Base-by-base conservation (phyloP, 2,888 invertebrate species). In the Uloborus plumipes region DNA sequence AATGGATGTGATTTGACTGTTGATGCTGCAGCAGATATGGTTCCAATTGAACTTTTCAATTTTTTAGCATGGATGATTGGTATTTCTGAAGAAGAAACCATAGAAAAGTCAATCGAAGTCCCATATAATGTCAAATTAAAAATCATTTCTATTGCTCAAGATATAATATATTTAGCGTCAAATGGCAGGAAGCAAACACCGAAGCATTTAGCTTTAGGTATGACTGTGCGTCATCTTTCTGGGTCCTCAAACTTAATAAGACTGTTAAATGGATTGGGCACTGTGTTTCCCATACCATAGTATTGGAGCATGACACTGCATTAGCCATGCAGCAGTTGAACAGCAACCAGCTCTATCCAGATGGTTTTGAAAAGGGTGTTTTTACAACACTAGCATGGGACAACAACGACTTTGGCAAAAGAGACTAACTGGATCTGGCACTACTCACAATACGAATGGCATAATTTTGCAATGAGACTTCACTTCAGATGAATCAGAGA, bases 51-150 rank as follows among this genome's bases (percentile, higher is more conserved):
- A n/a, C n/a, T n/a, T n/a, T n/a, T n/a, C n/a, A n/a, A n/a, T n/a
- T 53, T 53, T 53, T 53, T 53, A 53, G 53, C 53, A n/a, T 53
- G 53, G 53, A n/a, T 53, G 2, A 53, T 53, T 53, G 53, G 53
- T n/a, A 11, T 18, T 2, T 53, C 53, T 53, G 53, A 53, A 4
- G 53, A 53, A 15, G 16, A 15, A n/a, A 53, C 53, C 4, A 4
- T 53, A 3, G 18, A 53, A n/a, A 53, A 9, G 16, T 53, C 53
- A 6, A 11, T 53, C 4, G 16, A 53, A n/a, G 53, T 53, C 18
- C 18, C 53, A 6, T 15, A 53, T 4, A 9, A 18, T 53, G 18
- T 53, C 3, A 53, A 53, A 18, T n/a, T 15, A 18, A 53, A 53
- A 53, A 53, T 18, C 15, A 15, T 53, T 3, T 53, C 53, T 53